These are phyloP conservation scores for Eleginops maclovinus DNA, from an alignment of 2,113 vertebrate genomes.

Conservation along the genomic window DNA sequence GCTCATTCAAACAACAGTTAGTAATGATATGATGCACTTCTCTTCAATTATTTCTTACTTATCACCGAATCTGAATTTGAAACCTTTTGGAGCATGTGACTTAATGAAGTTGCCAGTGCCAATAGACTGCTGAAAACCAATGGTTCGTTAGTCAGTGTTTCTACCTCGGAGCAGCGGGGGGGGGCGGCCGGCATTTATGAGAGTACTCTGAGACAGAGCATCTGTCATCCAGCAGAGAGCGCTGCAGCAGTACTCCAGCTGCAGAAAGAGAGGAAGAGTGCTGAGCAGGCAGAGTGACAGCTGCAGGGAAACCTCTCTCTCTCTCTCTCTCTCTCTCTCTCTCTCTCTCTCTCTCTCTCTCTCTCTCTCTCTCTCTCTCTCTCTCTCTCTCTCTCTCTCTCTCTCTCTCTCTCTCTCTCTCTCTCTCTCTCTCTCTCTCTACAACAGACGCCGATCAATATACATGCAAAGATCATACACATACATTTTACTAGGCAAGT, in stretches of 20 bases:
- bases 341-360: too few relatives aligned
- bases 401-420: too few relatives aligned
- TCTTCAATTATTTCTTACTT: too few relatives aligned
- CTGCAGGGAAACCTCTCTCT: slow-evolving; percentile 64
- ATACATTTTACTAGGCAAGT: too few relatives aligned
- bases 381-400: too few relatives aligned
- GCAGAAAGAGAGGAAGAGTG: slow-evolving; percentile 36
- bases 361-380: too few relatives aligned
- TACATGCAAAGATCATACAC: too few relatives aligned
- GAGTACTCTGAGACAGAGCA: slow-evolving; percentile 79
- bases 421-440: too few relatives aligned
- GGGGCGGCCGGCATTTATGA: slow-evolving; percentile 65
- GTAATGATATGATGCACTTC: neutral
- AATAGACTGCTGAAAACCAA: neutral
- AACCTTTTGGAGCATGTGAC: too few relatives aligned
- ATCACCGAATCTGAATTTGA: too few relatives aligned
- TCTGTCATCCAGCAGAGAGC: slow-evolving; percentile 87
- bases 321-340: too few relatives aligned
- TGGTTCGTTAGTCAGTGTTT: neutral
- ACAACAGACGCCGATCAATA: too few relatives aligned
- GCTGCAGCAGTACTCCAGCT: slow-evolving; percentile 87
- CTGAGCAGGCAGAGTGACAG: slow-evolving; percentile 67
- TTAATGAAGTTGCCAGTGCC: neutral
- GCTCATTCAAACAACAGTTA: neutral
- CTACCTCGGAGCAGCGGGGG: slow-evolving; percentile 77